Percentiles rank a stretch among this genome's conserved stretches.
Conservation (phyloP, 2,888 invertebrate genomes). For the Tipula vernalis region DNA sequence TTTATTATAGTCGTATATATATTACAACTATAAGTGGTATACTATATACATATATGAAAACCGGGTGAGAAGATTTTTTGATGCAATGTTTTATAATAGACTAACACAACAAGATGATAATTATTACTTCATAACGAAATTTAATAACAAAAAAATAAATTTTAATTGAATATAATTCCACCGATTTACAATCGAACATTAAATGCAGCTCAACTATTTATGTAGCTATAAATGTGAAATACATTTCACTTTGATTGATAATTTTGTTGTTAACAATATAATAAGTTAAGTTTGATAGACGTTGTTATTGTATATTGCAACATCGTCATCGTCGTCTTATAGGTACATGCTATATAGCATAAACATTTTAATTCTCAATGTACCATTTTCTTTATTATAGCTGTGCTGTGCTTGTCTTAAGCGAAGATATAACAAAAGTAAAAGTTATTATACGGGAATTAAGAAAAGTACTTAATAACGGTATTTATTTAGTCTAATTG, state of each 20-base stretch:
- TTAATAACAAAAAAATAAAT: not conserved
- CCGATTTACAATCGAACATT: not conserved
- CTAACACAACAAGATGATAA: not conserved
- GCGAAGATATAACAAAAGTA: not conserved
- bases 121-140: not conserved
- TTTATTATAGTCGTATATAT: not conserved
- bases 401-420: not conserved
- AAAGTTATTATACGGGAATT: not conserved
- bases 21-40: not conserved
- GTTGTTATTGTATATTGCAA: not conserved
- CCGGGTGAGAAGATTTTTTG: not conserved
- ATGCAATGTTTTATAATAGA: not conserved
- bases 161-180: not conserved
- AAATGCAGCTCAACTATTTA: not conserved
- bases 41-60: not conserved
- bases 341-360: not conserved
- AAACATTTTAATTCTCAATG: not conserved
- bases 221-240: not conserved
- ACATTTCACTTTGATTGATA: not conserved
- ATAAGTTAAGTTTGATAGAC: not conserved
- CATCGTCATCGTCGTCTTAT: not conserved
- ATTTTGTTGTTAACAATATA: not conserved
- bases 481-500: not conserved
- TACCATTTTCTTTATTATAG: not conserved
- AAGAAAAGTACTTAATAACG: not conserved